Base-by-base conservation (phyloP, 2,113 vertebrate species). In the Conger conger region DNA sequence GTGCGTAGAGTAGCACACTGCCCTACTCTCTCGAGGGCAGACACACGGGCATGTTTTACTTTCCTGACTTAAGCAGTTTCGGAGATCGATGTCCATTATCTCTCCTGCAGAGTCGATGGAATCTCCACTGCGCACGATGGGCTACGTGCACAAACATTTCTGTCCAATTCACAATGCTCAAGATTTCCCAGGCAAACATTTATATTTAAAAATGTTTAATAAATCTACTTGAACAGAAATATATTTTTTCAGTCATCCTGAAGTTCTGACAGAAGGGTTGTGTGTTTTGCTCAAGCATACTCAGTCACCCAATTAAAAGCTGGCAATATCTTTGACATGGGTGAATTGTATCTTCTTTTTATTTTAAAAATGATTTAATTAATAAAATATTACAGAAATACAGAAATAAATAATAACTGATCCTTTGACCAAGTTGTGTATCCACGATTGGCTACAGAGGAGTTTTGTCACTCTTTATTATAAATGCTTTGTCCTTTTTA, bases 51-150 rank as follows among this genome's bases (percentile, higher is more conserved):
- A 53, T 68, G 78, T 79, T 89, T 87, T 89, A 86, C 83, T 87
- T 83, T 7, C 90, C 93, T 93, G 91, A 89, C 86, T 90, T 92
- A 90, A 94, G 92, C 91, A 89, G 87, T 86, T 87, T 88, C 81
- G 88, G 76, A 86, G 87, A 90, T 93, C 83, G 81, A 91, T 93
- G 30, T 85, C 81, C 78, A 88, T 93, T 92, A 90, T 90, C 89
- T 91, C 81, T 27, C 82, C 80, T 54, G 77, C n/a, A 76, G 87
- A 89, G 89, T 92, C 90, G 88, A 93, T 94, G 93, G 94, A 93
- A 89, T 87, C 89, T 30, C 18, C 85, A 82, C 80, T 68, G 85
- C 84, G 88, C 53, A 57, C 45, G 83, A 83, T 86, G 84, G 79
- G 93, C 92, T 93, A 93, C 35, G 92, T 93, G 91, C 81, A 54